Evolutionary conservation across 1,140 invertebrate species (phyloP).

Genomic region (Copidosoma floridanum): DNA sequence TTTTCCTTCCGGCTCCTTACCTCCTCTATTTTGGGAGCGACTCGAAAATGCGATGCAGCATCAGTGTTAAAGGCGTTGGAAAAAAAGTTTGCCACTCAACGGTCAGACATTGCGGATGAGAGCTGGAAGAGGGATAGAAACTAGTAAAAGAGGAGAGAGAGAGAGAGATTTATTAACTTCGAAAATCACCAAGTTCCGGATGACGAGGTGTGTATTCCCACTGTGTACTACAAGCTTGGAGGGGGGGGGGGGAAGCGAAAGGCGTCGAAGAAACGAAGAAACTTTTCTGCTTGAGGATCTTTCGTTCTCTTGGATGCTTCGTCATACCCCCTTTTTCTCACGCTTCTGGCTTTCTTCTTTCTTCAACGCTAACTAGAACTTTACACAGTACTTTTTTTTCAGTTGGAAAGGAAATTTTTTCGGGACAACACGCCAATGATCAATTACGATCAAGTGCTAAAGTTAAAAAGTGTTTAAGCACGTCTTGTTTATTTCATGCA

Average conservation of each 20-base stretch:
- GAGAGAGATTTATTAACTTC: slow-evolving; percentile 22
- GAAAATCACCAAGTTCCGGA: slow-evolving; percentile 13
- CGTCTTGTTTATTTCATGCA: too few relatives aligned
- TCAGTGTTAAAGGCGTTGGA: background rate
- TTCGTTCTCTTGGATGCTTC: too few relatives aligned
- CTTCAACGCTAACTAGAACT: background rate
- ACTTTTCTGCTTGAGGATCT: background rate
- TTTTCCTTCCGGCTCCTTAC: too few relatives aligned
- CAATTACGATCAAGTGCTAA: too few relatives aligned
- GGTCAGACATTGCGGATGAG: background rate
- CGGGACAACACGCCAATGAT: too few relatives aligned
- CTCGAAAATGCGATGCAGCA: slow-evolving; percentile 17
- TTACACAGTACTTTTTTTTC: background rate
- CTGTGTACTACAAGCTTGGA: too few relatives aligned
- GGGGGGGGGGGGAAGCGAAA: background rate
- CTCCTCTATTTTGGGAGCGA: slow-evolving; percentile 8
- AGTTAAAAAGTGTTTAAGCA: too few relatives aligned
- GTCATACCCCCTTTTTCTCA: background rate
- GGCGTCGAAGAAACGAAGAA: background rate
- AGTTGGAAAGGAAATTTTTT: too few relatives aligned
- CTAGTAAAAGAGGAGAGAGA: too few relatives aligned
- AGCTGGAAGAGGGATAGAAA: too few relatives aligned
- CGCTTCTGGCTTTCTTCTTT: background rate
- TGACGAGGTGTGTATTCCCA: slow-evolving; percentile 2
- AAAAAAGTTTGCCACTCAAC: slow-evolving; percentile 15